Conservation (phyloP, 1,140 invertebrate genomes). For the Euura lappo region DNA sequence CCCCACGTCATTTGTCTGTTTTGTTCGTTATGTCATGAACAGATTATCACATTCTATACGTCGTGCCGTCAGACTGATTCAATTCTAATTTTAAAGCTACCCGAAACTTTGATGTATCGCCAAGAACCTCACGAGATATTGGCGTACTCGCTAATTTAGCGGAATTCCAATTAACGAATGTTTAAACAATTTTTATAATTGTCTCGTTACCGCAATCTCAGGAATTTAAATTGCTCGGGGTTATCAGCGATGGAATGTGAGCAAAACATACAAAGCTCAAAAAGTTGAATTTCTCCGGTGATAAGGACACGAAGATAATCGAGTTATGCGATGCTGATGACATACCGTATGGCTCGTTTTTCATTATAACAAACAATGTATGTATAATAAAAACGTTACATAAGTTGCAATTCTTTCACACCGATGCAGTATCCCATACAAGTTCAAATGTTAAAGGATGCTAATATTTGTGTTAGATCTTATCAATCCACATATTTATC, state of each 20-base stretch:
- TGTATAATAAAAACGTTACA: too few species aligned
- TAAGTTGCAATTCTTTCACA: too few species aligned
- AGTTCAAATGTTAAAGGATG: too few species aligned
- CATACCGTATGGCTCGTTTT: background rate
- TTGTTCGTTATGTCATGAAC: constrained; percentile 1
- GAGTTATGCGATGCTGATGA: background rate
- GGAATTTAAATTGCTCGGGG: background rate
- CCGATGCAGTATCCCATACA: too few species aligned
- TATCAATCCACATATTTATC: constrained; percentile 1
- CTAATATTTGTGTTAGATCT: background rate
- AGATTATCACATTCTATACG: background rate
- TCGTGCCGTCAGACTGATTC: too few species aligned
- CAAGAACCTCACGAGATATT: background rate
- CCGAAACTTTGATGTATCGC: too few species aligned
- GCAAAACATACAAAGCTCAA: background rate
- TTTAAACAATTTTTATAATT: background rate
- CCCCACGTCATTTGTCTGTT: background rate
- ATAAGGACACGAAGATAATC: background rate
- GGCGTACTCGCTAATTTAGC: background rate
- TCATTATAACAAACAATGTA: too few species aligned
- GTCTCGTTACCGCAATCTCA: background rate
- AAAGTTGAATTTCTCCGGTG: background rate
- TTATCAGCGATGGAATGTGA: background rate
- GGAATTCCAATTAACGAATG: background rate
- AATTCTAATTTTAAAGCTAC: too few species aligned